Evolutionary conservation across 2,113 vertebrate genomes (phyloP), one percentile per base, ranked within the genome.

Genomic region (Microtus pennsylvanicus): DNA sequence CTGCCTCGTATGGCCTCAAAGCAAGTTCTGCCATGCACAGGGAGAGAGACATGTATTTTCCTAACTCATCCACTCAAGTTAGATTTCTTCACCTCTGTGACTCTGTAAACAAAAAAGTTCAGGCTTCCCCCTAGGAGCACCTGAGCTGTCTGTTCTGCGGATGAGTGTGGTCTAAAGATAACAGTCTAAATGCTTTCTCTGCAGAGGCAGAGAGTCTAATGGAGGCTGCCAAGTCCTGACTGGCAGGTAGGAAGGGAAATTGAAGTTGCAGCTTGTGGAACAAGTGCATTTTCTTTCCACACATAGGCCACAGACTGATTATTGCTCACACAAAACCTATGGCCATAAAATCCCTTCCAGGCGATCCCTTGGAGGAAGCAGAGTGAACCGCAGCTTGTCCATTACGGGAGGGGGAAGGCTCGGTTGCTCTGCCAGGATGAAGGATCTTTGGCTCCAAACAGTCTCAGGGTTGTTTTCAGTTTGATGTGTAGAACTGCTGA

Each of bases 361-460:
- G 70, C 76, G 38, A 13, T 50, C 26, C 63, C 87, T 87, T 72
- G 21, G 76, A 95, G 65, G 89, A 92, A 91, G 82, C 45, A 83
- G 80, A 95, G 80, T 17, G 94, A 97, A 90, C 82, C 93, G 61
- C 89, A 94, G 3, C 35, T 50, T 94, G 33, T 58, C 75, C 87
- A 91, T 97, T 94, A 97, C 28, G 55, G 89, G 89, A 50, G 38
- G 82, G 6, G 21, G 65, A 45, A 35, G 77, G 45, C 72, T 72
- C 45, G 45, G 50, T 77, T 93, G 72, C 70, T 6, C 75, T 74
- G 16, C 2, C 28, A 70, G 45, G 63, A 63, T 47, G 72, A 94
- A 94, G 87, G 89, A 75, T 65, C 67, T 89, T 87, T 93, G 96
- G 90, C 96, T 97, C 96, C 96, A 45, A 55, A 89, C 58, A 72